Base-by-base conservation (phyloP, 2,888 invertebrate species). In the Drosophila recens region DNA sequence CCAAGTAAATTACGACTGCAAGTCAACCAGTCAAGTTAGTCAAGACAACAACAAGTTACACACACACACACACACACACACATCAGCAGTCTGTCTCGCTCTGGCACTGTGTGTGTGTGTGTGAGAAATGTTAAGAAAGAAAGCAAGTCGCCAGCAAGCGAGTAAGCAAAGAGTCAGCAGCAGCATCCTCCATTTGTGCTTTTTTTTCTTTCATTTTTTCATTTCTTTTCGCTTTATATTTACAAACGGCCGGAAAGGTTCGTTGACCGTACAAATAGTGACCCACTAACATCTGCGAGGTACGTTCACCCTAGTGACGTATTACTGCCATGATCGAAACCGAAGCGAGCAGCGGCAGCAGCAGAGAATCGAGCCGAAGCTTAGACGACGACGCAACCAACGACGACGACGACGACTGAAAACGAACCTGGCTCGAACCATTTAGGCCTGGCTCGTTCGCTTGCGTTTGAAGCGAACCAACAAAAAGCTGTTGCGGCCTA, bases 271-370 rank as follows among this genome's bases (percentile, higher is more conserved):
- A 91, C 92, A 91, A 92, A 92, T 91, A 91, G 93, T 93, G 93
- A 93, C 93, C 93, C 92, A 93, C 93, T 93, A 93, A 93, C 93
- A 92, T 93, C 92, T 91, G 92, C 92, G 91, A 92, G 93, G 93
- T 92, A 90, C 93, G 90, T 91, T 93, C 92, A 93, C 93, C 93
- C 90, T 90, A 90, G 91, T 92, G 92, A 92, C 92, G 93, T 93
- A 92, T 91, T 90, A 90, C 90, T 82, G 70, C 86, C 82, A 80
- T 77, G 77, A 83, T 80, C 82, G 84, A 78, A 82, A 74, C 68
- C 75, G 72, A 75, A 72, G 67, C 69, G 62, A 46, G 52, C 59
- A 42, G 43, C 38, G 56, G 53, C 70, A 38, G 63, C 54, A 66
- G 76, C 71, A 33, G 15, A 13, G 53, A 11, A 40, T 3, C 27